Evolutionary conservation across 1,140 invertebrate species (phyloP).

Genomic region (Oreohelix idahoensis): DNA sequence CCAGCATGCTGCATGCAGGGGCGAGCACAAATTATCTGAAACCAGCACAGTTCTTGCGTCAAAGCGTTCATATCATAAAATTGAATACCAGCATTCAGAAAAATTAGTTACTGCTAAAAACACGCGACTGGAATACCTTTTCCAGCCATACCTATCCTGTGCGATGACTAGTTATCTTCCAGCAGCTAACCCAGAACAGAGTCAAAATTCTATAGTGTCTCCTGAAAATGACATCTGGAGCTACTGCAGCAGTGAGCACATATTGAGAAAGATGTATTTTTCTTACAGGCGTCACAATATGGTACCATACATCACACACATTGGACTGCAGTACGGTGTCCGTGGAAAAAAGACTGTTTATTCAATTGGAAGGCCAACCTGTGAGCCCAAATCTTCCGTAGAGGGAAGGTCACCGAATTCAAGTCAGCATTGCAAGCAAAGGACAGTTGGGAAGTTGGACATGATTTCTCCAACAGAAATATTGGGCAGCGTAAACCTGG

Average conservation of each 20-base stretch:
- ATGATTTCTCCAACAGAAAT: background rate
- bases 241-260: background rate
- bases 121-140: background rate
- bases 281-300: background rate
- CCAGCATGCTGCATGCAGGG: background rate
- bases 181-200: background rate
- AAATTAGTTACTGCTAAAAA: background rate
- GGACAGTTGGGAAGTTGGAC: background rate
- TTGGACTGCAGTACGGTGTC: background rate
- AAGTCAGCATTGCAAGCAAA: background rate
- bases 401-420: background rate
- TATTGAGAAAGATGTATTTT: slow-evolving; percentile 13
- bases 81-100: background rate
- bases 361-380: background rate
- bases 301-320: slow-evolving; percentile 1
- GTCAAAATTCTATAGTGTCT: background rate
- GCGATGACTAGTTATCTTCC: background rate
- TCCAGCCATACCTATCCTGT: background rate
- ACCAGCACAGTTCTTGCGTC: background rate
- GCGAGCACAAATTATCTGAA: background rate
- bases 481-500: background rate
- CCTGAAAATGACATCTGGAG: background rate
- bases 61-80: background rate
- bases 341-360: background rate
- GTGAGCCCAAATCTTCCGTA: background rate